These are phyloP conservation scores for Oreochromis mossambicus DNA, from an alignment of 2,797 vertebrate species.

Conservation along the genomic window DNA sequence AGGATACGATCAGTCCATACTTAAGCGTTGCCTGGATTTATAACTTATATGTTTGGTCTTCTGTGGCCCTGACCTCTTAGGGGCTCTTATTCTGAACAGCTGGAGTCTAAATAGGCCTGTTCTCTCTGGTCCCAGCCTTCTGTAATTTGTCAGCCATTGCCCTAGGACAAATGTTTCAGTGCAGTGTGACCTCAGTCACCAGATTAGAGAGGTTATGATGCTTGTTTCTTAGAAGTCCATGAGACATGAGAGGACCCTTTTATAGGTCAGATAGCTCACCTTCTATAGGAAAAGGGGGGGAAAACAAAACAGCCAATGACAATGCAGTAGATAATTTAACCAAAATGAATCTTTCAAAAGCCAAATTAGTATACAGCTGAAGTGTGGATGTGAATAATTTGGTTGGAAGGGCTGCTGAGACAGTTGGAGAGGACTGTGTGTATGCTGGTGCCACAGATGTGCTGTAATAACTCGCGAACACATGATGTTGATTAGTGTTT, in stretches of 20 bases:
- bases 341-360: not conserved
- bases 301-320: not conserved
- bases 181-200: conserved; percentile 27
- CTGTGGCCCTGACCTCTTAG: not conserved
- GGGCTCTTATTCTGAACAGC: not conserved
- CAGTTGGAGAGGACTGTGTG: not conserved
- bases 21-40: not conserved
- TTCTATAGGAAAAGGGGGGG: not conserved
- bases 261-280: not conserved
- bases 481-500: not conserved
- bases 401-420: not conserved
- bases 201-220: conserved; percentile 11
- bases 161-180: conserved; percentile 45
- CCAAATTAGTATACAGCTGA: not conserved
- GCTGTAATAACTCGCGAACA: conserved; percentile 4
- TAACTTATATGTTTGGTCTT: not conserved
- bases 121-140: conserved; percentile 3
- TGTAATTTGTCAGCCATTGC: conserved; percentile 26
- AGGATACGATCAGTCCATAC: conserved; percentile 3
- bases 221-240: conserved; percentile 22
- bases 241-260: not conserved
- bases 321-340: not conserved
- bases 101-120: not conserved
- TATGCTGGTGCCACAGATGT: not conserved
- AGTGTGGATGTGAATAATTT: not conserved